phyloP scores from a whole-genome alignment of 2,113 vertebrate genomes.

The Pteropus alecto region DNA sequence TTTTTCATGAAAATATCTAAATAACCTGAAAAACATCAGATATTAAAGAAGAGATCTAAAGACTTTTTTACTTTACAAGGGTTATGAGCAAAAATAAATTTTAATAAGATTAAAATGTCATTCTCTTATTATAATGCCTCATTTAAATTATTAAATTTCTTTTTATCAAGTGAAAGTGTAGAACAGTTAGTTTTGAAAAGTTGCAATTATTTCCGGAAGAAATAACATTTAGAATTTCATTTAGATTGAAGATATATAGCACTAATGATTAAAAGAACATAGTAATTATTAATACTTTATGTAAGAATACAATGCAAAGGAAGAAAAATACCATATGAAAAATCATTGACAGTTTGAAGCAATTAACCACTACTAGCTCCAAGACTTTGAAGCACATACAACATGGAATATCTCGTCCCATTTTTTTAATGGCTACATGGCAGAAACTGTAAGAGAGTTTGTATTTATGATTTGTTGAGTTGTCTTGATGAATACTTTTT shows the following conservation, averaged over 20 bases:
- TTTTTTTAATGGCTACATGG: neutral
- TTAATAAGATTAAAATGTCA: conserved; percentile 29
- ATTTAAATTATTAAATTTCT: conserved; percentile 49
- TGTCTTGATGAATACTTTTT: neutral
- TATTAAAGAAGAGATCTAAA: neutral
- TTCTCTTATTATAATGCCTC: neutral
- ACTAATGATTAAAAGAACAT: conserved; percentile 30
- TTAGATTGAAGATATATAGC: conserved; percentile 24
- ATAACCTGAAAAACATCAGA: neutral
- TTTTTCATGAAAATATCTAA: conserved; percentile 21
- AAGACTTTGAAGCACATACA: neutral
- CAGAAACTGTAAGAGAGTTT: neutral
- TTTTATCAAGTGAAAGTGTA: conserved; percentile 21
- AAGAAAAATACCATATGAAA: neutral
- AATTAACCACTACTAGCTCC: neutral
- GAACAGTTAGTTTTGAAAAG: conserved; percentile 20
- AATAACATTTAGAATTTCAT: conserved; percentile 47
- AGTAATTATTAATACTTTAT: conserved; percentile 13
- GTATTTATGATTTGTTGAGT: neutral
- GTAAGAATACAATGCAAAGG: conserved; percentile 16
- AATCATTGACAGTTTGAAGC: neutral
- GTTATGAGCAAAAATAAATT: conserved; percentile 9
- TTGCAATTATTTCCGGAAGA: conserved; percentile 16
- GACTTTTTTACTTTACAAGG: neutral
- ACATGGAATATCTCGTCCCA: neutral